Evolutionary conservation across 2,797 vertebrate species (phyloP), one percentile per base, ranked within the genome.

Genomic region (Cichlasoma orientale): DNA sequence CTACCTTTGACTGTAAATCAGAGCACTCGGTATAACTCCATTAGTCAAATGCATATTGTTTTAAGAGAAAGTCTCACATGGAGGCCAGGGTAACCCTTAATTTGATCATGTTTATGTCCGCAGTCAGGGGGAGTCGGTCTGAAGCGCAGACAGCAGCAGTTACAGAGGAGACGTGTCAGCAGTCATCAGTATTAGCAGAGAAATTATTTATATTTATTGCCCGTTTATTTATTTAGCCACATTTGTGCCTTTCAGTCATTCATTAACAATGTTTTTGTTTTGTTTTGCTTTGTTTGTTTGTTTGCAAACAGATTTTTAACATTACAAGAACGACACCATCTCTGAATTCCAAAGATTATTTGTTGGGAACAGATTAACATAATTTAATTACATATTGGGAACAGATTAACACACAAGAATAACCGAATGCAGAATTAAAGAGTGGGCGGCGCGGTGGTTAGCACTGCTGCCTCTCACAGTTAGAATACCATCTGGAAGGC

Each of bases 161-260:
- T 68, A 16, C 16, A 47, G 54, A 11, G 19, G 72, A 23, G 73
- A 72, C 21, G 10, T 36, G 72, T 84, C 54, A 78, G 38, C 57
- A 72, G 61, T 71, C 18, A 19, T 18, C 4, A 25, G 61, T 27
- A 0, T 66, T 47, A 47, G 61, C 2, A 66, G 61, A 66, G 27
- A 66, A 19, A 47, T 12, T 66, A 12, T 47, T 0, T 19, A 66
- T 27, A 29, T 66, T 18, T 47, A 47, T 66, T 25, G 16, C 41
- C 47, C 19, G 23, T 66, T 66, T 47, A n/a, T 27, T 81, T 74
- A 1, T 78, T 58, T 33, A 36, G 13, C 1, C n/a, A 54, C 61
- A 56, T 79, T 61, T 38, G 1, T 36, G 27, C 16, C 18, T 12
- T 41, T 79, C 18, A 84, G 75, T 86, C 58, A 36, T 71, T 77